phyloP scores from a whole-genome alignment of 2,797 vertebrate genomes.

The Sternotherus odoratus region DNA sequence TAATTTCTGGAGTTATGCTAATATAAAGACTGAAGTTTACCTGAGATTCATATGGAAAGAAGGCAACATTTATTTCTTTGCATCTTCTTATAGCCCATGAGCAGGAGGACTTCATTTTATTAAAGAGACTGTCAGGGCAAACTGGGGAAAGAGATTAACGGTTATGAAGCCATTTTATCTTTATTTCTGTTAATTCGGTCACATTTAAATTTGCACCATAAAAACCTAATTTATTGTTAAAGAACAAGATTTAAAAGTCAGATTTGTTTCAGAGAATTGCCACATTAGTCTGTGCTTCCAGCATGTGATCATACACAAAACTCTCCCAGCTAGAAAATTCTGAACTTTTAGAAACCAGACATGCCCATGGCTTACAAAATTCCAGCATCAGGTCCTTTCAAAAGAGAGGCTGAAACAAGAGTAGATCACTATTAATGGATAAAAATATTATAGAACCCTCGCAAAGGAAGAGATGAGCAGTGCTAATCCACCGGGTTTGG shows the following conservation, averaged over 20 bases:
- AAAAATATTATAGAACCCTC: neutral
- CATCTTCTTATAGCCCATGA: constrained; percentile 91
- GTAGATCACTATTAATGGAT: neutral
- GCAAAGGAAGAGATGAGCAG: neutral
- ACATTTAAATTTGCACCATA: neutral
- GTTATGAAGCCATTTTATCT: neutral
- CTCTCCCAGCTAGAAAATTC: neutral
- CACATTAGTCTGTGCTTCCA: neutral
- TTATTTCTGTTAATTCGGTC: neutral
- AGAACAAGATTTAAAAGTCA: too few relatives aligned
- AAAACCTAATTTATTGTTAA: neutral
- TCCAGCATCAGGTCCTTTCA: neutral
- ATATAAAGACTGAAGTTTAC: constrained; percentile 77
- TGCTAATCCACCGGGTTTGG: neutral
- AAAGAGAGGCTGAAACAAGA: neutral
- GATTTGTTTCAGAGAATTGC: neutral
- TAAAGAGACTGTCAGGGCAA: constrained; percentile 92
- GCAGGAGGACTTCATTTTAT: constrained; percentile 90
- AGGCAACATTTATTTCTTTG: constrained; percentile 95
- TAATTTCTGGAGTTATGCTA: neutral
- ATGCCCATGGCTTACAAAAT: neutral
- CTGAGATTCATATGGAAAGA: constrained; percentile 93
- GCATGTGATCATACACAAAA: neutral
- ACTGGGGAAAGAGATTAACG: constrained; percentile 75
- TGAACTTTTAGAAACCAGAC: neutral